Evolutionary conservation across 2,113 vertebrate species (phyloP), one percentile per base, ranked within the genome.

Genomic region (Ophiodon elongatus): DNA sequence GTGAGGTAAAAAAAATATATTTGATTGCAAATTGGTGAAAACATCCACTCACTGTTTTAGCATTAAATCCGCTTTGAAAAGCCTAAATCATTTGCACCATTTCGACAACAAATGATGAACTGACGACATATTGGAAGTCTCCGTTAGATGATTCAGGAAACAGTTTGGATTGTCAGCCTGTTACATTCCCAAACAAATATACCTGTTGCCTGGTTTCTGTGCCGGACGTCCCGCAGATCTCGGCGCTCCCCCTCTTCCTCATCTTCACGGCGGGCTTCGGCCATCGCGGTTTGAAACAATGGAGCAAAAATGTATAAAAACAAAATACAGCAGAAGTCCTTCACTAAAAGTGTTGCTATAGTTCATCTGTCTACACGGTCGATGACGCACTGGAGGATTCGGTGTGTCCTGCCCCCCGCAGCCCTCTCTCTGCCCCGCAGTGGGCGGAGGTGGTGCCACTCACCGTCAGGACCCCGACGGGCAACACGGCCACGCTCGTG

Each of bases 211-310:
- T 94, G 88, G 82, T 85, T 91, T 82, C 94, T 94, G 93, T 83
- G 94, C 92, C 93, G 91, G 71, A 95, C 89, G 90, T 95, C 94
- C 76, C 95, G 94, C 85, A 88, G 84, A 37, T 94, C 93, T 79
- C 91, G 85, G 89, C 95, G 87, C 88, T 95, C 95, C 88, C 95
- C 96, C 86, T 96, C 96, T 10, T 11, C 79, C 45, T 83, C 81
- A 84, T 96, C 97, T 80, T 95, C 89, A 65, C 94, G 92, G 93
- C 96, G 95, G 90, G 95, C 94, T 93, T 98, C 97, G 83, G 97
- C 97, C 97, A 98, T 94, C 35, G 39, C 4, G 37, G 21, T 60
- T 72, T 4, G 54, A 59, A 64, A 50, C 10, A 4, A 66, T 1
- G 4, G 2, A 3, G 31, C 73, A 43, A 4, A 19, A 10, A 23